These are phyloP conservation scores for Pseudochirops cupreus DNA, from an alignment of 2,797 vertebrate species.

Conservation along the genomic window DNA sequence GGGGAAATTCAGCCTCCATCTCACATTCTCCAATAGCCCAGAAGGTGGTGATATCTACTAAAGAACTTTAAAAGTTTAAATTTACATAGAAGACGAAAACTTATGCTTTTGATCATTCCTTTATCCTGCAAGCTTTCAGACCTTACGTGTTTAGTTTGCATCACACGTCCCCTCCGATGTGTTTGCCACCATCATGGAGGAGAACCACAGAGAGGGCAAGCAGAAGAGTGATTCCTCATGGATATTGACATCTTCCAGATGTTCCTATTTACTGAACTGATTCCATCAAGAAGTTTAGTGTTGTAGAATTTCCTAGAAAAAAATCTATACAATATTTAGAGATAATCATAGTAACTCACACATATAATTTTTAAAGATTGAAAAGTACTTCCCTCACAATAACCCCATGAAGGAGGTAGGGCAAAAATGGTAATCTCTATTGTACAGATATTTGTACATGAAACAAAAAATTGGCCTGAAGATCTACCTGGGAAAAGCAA, in stretches of 20 bases:
- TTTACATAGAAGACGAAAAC: background rate
- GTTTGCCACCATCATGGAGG: background rate
- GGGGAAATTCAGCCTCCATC: background rate
- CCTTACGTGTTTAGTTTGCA: background rate
- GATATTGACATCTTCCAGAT: background rate
- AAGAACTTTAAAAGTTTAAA: background rate
- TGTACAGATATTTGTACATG: no score
- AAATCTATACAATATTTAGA: background rate
- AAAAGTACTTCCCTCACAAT: background rate
- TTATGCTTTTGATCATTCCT: background rate
- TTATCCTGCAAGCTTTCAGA: background rate
- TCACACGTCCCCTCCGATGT: background rate
- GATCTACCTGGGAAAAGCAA: no score
- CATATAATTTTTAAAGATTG: background rate
- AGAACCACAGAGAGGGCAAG: background rate
- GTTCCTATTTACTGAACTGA: background rate
- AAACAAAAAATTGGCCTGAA: no score
- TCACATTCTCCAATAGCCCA: background rate
- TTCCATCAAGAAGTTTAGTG: background rate
- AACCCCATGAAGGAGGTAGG: no score
- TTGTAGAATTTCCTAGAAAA: background rate
- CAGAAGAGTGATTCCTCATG: background rate
- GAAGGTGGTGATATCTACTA: conserved; percentile 2
- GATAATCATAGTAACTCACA: background rate
- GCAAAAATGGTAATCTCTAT: no score